A percentile compares a stretch with the other conserved stretches of the same genome.
Conservation (phyloP, 2,888 invertebrate genomes). For the Kryphioiulus occultus region DNA sequence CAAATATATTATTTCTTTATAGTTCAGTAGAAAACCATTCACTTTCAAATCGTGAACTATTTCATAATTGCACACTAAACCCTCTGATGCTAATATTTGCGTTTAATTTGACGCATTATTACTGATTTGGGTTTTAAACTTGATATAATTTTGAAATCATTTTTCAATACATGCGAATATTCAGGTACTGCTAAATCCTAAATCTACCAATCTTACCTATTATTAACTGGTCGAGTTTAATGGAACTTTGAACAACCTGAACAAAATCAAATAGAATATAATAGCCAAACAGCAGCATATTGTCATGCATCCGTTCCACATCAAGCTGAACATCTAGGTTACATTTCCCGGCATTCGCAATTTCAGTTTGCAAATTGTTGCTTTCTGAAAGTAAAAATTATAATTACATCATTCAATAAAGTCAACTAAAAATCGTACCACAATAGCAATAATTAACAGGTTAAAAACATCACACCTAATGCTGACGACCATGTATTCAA, state of each 20-base stretch:
- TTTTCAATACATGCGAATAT: not conserved
- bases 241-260: not conserved
- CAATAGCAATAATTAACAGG: not conserved
- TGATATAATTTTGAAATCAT: not conserved
- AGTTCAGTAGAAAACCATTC: no score
- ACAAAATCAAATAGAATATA: slow-evolving; percentile 37
- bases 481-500: slow-evolving; percentile 3
- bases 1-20: no score
- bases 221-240: slow-evolving; percentile 44
- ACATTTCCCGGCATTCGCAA: not conserved
- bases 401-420: not conserved
- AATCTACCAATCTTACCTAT: not conserved
- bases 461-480: not conserved
- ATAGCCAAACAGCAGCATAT: slow-evolving; percentile 27
- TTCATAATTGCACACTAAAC: no score
- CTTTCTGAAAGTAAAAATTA: not conserved
- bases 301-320: slow-evolving; percentile 21
- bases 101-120: no score
- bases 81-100: no score
- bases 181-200: not conserved
- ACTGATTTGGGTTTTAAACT: no score
- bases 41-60: no score
- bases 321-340: not conserved
- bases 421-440: not conserved
- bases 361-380: not conserved